Evolutionary conservation across 2,113 vertebrate genomes (phyloP).

Genomic region (Centropus bengalensis): DNA sequence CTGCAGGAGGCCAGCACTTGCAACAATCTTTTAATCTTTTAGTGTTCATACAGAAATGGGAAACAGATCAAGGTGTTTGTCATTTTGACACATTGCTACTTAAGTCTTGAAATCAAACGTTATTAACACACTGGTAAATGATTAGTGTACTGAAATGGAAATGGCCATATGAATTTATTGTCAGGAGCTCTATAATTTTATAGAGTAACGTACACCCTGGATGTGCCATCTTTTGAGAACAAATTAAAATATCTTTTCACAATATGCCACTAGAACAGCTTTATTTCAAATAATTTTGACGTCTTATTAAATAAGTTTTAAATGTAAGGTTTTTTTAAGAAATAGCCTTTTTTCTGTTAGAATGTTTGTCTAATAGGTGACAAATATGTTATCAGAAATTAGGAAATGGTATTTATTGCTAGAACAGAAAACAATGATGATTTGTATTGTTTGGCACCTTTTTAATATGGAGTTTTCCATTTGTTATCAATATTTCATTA

Average conservation of each 20-base stretch:
- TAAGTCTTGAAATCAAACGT: background rate
- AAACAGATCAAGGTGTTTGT: background rate
- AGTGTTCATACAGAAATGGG: background rate
- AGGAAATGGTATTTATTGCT: constrained; percentile 1
- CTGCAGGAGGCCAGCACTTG: constrained; percentile 43
- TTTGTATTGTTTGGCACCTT: constrained; percentile 49
- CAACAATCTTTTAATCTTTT: constrained; percentile 62
- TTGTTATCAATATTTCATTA: constrained; percentile 74
- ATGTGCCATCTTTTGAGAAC: background rate
- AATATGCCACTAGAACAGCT: constrained; percentile 8
- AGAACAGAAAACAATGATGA: constrained; percentile 25
- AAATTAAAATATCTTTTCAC: constrained; percentile 2
- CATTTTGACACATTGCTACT: background rate
- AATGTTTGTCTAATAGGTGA: background rate
- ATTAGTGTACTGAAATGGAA: constrained; percentile 9
- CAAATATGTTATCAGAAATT: constrained; percentile 6
- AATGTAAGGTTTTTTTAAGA: background rate
- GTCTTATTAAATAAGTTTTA: constrained; percentile 4
- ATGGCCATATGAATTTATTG: constrained; percentile 9
- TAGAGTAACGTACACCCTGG: background rate
- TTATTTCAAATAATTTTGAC: constrained; percentile 26
- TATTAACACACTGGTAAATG: background rate
- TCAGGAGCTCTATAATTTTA: constrained; percentile 21
- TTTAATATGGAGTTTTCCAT: constrained; percentile 58
- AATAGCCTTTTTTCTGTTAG: background rate